Conservation (phyloP, 1,140 invertebrate species). For the Ridgeia piscesae region DNA sequence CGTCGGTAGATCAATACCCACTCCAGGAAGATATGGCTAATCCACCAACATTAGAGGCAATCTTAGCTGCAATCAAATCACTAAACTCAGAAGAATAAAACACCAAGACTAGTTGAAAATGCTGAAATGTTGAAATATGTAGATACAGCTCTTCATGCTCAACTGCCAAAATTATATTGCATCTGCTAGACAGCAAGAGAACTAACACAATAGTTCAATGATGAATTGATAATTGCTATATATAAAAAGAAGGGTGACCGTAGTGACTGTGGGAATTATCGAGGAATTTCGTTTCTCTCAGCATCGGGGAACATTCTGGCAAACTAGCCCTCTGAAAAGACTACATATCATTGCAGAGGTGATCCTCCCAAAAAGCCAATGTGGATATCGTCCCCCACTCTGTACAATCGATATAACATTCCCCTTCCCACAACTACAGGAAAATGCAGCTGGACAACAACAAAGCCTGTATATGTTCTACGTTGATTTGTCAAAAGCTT, state of each 20-base stretch:
- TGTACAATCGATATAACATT: neutral
- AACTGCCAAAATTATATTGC: neutral
- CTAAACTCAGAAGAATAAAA: too few relatives aligned
- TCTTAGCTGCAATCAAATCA: too few relatives aligned
- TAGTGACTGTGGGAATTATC: neutral
- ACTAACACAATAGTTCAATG: neutral
- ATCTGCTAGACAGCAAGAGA: neutral
- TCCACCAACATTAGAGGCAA: too few relatives aligned
- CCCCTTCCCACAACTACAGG: neutral
- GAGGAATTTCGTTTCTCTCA: neutral
- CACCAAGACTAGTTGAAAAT: too few relatives aligned
- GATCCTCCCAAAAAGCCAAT: neutral
- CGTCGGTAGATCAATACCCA: too few relatives aligned
- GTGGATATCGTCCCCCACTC: neutral
- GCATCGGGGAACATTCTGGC: too few relatives aligned
- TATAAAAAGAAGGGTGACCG: neutral
- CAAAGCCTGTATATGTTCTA: too few relatives aligned
- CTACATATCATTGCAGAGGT: neutral
- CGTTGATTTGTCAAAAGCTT: too few relatives aligned
- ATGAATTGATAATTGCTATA: neutral
- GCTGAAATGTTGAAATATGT: too few relatives aligned
- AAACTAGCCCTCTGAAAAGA: neutral
- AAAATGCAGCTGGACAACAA: neutral
- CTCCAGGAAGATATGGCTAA: too few relatives aligned
- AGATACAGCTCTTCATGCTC: too few relatives aligned